phyloP scores from a whole-genome alignment of 92 coral and sea anemone species.

The Zoanthus sociatus region DNA sequence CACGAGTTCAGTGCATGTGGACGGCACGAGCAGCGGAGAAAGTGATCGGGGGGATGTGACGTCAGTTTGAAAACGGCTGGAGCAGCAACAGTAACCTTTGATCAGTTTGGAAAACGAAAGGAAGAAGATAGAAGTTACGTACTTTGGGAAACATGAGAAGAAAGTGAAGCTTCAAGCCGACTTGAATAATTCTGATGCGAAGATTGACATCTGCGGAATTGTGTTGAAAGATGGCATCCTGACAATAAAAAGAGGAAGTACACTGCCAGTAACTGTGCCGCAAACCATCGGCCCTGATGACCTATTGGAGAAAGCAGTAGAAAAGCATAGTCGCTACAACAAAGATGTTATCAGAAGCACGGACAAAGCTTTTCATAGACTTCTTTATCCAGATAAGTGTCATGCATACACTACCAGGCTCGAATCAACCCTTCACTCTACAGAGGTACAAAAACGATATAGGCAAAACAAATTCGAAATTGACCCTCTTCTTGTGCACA shows the following conservation, averaged over 20 bases:
- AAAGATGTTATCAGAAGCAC: slow-evolving; percentile 64
- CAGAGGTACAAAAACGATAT: slow-evolving; percentile 38
- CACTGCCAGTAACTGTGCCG: slow-evolving; percentile 73
- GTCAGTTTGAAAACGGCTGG: slow-evolving; percentile 39
- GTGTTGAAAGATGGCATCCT: slow-evolving; percentile 63
- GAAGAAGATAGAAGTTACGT: slow-evolving; percentile 47
- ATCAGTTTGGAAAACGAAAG: slow-evolving; percentile 37
- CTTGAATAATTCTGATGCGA: slow-evolving; percentile 55
- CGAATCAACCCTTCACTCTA: slow-evolving; percentile 39
- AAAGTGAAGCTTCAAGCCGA: slow-evolving; percentile 41
- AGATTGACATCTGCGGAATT: slow-evolving; percentile 70
- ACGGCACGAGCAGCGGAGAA: slow-evolving; percentile 36
- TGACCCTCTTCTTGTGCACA: slow-evolving; percentile 41
- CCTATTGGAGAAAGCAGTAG: slow-evolving; percentile 71
- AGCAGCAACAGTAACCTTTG: slow-evolving; percentile 42
- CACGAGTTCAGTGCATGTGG: slow-evolving; percentile 47
- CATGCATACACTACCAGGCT: slow-evolving; percentile 41
- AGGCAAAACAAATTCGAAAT: slow-evolving; percentile 40
- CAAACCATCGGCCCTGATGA: slow-evolving; percentile 64
- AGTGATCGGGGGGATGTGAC: slow-evolving; percentile 29
- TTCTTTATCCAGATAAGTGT: slow-evolving; percentile 49
- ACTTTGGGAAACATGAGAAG: slow-evolving; percentile 38
- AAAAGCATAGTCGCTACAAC: slow-evolving; percentile 76
- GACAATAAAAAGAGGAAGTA: slow-evolving; percentile 56
- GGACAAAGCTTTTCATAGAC: slow-evolving; percentile 44